Evolutionary conservation across 2,797 vertebrate genomes (phyloP), one percentile per base, ranked within the genome.

Genomic region (Emydoidea blandingii): DNA sequence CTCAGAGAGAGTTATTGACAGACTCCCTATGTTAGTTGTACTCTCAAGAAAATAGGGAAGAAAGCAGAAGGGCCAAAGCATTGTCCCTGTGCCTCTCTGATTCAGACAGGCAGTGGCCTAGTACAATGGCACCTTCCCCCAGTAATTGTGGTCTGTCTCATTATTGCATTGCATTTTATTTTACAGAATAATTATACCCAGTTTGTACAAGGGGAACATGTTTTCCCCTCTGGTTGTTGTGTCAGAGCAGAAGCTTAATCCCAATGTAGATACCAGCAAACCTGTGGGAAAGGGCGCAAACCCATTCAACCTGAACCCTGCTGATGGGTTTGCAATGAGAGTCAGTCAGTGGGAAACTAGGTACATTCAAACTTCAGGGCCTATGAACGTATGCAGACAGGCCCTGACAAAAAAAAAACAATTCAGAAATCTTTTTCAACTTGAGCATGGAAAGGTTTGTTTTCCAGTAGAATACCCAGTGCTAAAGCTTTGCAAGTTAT

Each of bases 101-200:
- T 62, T 91, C 85, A 6, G 16, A 41, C 72, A 93, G 87, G 76
- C 27, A 65, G 47, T 85, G 72, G 31, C 12, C 52, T 88, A 92
- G 90, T 90, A 86, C 92, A 88, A 85, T 88, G 83, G 56, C 76
- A 53, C 72, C 83, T 53, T 27, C 47, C 80, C 56, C 83, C 72
- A 95, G 53, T 89, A 0, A 19, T 18, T 53, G 78, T 81, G 37
- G 74, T 25, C 4, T 92, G 93, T 57, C 34, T 85, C 59, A 5
- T 49, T 15, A 4, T 95, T 96, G 85, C 78, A 76, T 54, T 65
- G 62, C 16, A n/a, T n/a, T 65, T 81, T 88, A 27, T 34, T 84
- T 95, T 85, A 5, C 50, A 49, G 89, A 86, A 31, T 78, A 53
- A 92, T 89, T 74, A 74, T 41, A 44, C 29, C 81, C 65, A 12